A percentile compares a stretch with the other conserved stretches of the same genome.
These are phyloP conservation scores for Microcebus lehilahytsara DNA, from an alignment of 2,113 vertebrate species.

Conservation along the genomic window DNA sequence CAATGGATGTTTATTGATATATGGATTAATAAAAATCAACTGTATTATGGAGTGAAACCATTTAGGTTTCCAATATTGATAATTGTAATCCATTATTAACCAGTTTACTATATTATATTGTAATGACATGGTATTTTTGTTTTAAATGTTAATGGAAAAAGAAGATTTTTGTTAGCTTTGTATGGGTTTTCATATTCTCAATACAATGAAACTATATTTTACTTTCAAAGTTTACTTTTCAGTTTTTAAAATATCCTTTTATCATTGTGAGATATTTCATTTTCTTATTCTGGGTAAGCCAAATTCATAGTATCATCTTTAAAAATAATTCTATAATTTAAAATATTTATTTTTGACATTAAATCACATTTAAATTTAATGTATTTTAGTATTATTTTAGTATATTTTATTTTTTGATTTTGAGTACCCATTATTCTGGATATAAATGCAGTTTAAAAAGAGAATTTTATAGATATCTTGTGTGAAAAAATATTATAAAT, in stretches of 20 bases:
- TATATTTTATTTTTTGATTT: background rate
- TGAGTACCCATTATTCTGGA: background rate
- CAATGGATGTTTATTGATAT: constrained; percentile 45
- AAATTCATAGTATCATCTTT: background rate
- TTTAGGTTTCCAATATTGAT: background rate
- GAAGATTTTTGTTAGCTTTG: background rate
- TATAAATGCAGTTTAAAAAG: background rate
- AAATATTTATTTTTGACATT: background rate
- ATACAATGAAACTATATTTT: background rate
- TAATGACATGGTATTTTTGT: background rate
- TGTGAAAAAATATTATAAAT: background rate
- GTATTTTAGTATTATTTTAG: background rate
- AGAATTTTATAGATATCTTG: background rate
- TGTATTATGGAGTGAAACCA: constrained; percentile 23
- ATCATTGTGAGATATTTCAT: background rate
- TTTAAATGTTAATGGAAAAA: constrained; percentile 47
- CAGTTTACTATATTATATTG: background rate
- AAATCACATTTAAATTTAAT: background rate
- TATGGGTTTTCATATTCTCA: background rate
- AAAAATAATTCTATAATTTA: background rate
- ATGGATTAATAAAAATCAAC: constrained; percentile 35
- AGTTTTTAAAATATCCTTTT: background rate
- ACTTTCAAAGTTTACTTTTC: background rate
- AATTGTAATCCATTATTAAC: constrained; percentile 5
- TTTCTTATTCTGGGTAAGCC: background rate